Base-by-base conservation (phyloP, 2,113 vertebrate genomes). In the Choloepus hoffmanni region DNA sequence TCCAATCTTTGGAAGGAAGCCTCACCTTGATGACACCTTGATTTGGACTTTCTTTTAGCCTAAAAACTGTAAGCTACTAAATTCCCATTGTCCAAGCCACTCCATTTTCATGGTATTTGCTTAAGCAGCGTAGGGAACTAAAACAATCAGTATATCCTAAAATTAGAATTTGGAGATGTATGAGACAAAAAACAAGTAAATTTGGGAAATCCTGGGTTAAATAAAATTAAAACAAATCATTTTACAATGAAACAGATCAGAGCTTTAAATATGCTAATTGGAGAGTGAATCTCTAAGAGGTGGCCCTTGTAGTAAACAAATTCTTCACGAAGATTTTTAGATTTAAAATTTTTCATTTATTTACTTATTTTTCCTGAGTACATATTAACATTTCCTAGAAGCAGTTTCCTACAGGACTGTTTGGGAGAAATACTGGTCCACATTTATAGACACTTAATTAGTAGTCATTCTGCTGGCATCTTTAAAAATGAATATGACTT, bases 401-500 rank as follows among this genome's bases (percentile, higher is more conserved):
- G 79, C 24, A 10, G 8, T 43, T 92, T 21, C 28, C 40, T 60
- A 15, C 15, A 28, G 89, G 68, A 23, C 50, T 50, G 58, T 82
- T 91, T 85, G 28, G 50, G 36, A 36, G 40, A 96, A 90, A 89
- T 50, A 89, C 4, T 92, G 81, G n/a, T 78, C 12, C 14, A 8
- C 21, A 43, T 79, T 82, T 87, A 36, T 3, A 78, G 48, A 50
- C 40, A 76, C 45, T 93, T 87, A 77, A 63, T 92, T 62, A 95
- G 53, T 9, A 77, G 67, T 62, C 18, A 68, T 96, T 95, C 72
- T 60, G 21, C 62, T 89, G 82, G 55, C 62, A 89, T 53, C 79
- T 89, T 94, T 86, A 60, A 93, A 86, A 79, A 70, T 90, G 93
- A 78, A 77, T 43, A 83, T 26, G 70, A 13, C n/a, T 93, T 62